Conservation (phyloP, 2,888 invertebrate genomes). For the Cenopis cana region DNA sequence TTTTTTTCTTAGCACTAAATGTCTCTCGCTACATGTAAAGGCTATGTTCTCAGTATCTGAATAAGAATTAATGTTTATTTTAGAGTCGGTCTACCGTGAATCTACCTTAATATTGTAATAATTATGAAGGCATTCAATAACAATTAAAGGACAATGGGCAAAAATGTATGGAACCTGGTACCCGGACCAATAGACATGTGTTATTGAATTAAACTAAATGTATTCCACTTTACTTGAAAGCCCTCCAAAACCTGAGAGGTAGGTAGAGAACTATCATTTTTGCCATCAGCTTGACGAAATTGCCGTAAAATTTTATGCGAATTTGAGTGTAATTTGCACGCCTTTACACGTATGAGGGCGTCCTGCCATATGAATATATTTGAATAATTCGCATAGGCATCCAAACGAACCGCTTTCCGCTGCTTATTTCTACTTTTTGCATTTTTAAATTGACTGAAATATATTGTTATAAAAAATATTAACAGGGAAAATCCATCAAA, state of each 20-base stretch:
- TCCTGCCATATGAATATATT: constrained; percentile 71
- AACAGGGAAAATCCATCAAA: too few species aligned
- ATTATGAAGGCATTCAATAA: too few species aligned
- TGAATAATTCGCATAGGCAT: constrained; percentile 68
- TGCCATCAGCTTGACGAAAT: constrained; percentile 43
- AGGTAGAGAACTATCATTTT: constrained; percentile 36
- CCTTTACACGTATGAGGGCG: constrained; percentile 59
- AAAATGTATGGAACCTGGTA: too few species aligned
- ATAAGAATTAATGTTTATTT: background rate
- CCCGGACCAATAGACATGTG: too few species aligned
- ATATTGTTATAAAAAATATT: too few species aligned
- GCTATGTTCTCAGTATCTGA: too few species aligned
- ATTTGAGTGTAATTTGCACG: constrained; percentile 56
- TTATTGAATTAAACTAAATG: too few species aligned
- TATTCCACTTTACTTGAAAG: background rate
- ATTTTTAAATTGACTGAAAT: constrained; percentile 15
- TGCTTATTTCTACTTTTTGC: constrained; percentile 49
- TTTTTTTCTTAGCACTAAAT: too few species aligned
- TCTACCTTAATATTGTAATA: background rate
- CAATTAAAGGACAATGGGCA: too few species aligned
- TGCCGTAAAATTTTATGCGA: constrained; percentile 46
- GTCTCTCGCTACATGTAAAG: too few species aligned
- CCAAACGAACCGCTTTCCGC: constrained; percentile 52
- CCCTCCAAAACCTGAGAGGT: background rate
- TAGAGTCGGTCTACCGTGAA: background rate